Percentiles rank a stretch among this genome's conserved stretches.
Evolutionary conservation across 2,113 vertebrate species (phyloP).

Genomic region (Percopsis transmontana): DNA sequence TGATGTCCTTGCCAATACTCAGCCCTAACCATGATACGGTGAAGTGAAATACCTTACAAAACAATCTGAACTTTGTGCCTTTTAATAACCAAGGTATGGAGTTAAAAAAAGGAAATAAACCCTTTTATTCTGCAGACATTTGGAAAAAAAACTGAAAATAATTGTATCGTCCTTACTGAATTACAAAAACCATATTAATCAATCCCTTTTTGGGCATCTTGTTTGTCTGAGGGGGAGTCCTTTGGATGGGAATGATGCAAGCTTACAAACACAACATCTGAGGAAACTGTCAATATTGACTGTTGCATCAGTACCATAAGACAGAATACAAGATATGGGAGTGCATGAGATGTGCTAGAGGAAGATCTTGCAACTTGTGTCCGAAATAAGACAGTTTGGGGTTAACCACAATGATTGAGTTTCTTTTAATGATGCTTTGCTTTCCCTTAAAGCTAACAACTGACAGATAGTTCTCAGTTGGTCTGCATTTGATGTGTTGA

Average conservation of each 20-base stretch:
- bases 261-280: slow-evolving; percentile 27
- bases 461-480: too few relatives aligned
- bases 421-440: too few relatives aligned
- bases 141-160: background rate
- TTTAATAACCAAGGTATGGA: background rate
- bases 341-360: slow-evolving; percentile 22
- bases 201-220: slow-evolving; percentile 2
- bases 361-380: slow-evolving; percentile 20
- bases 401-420: background rate
- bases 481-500: too few relatives aligned
- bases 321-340: slow-evolving; percentile 45
- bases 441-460: too few relatives aligned
- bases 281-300: slow-evolving; percentile 34
- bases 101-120: background rate
- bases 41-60: slow-evolving; percentile 24
- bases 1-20: too few relatives aligned
- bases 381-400: slow-evolving; percentile 18
- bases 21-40: too few relatives aligned
- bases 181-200: slow-evolving; percentile 28
- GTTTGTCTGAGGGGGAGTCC: slow-evolving; percentile 11
- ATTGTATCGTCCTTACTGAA: background rate
- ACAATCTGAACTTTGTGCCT: background rate
- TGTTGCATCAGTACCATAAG: slow-evolving; percentile 58
- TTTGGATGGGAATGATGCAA: slow-evolving; percentile 48
- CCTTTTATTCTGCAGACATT: background rate